These are phyloP conservation scores for Orthosia gracilis DNA, from an alignment of 2,888 invertebrate genomes.

Conservation along the genomic window DNA sequence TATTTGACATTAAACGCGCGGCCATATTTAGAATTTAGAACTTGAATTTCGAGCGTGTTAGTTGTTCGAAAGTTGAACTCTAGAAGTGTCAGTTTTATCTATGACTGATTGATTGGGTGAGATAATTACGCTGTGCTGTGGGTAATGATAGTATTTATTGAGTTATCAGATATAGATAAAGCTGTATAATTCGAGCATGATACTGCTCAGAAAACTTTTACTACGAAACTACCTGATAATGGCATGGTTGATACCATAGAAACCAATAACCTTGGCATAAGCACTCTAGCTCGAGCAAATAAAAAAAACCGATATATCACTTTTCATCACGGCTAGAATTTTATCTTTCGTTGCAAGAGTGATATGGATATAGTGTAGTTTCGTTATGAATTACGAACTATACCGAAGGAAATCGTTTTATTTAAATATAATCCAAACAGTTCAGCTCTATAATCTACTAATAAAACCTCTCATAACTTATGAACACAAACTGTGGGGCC, in stretches of 20 bases:
- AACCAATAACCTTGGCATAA: background rate
- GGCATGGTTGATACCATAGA: background rate
- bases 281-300: background rate
- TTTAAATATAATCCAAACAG: slow-evolving; percentile 33
- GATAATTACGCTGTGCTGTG: slow-evolving; percentile 59
- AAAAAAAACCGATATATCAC: too few species aligned
- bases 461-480: slow-evolving; percentile 59
- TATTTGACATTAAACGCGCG: slow-evolving; percentile 80
- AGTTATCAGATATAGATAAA: slow-evolving; percentile 59
- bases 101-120: slow-evolving; percentile 68
- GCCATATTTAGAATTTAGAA: slow-evolving; percentile 64
- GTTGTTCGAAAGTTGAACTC: slow-evolving; percentile 69
- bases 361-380: background rate
- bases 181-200: slow-evolving; percentile 38
- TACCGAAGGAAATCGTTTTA: slow-evolving; percentile 24
- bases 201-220: slow-evolving; percentile 34
- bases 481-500: slow-evolving; percentile 55
- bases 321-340: background rate
- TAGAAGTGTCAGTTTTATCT: slow-evolving; percentile 71
- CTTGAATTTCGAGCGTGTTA: slow-evolving; percentile 64
- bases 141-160: slow-evolving; percentile 40
- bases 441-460: slow-evolving; percentile 38
- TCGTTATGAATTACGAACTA: background rate
- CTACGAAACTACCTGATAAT: slow-evolving; percentile 15
- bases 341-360: background rate